phyloP scores from a whole-genome alignment of 2,797 vertebrate species.

The Rhynchonycteris naso region DNA sequence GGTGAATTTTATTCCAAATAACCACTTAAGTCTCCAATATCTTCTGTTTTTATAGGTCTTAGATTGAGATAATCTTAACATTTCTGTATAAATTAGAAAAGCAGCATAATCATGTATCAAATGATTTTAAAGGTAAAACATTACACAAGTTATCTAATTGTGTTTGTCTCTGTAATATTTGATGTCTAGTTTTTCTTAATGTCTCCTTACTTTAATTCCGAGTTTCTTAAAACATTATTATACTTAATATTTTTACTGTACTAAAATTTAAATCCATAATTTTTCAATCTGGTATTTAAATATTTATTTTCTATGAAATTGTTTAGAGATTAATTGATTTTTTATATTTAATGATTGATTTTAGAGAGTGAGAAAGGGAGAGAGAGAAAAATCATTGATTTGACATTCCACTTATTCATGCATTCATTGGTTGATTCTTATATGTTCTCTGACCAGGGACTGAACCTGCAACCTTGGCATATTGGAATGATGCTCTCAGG shows the following conservation, averaged over 20 bases:
- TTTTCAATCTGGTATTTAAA: too few species aligned
- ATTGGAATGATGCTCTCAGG: too few species aligned
- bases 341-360: too few species aligned
- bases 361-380: too few species aligned
- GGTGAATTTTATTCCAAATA: neutral
- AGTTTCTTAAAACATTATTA: neutral
- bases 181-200: neutral
- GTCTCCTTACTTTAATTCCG: rapidly evolving
- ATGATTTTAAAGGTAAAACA: neutral
- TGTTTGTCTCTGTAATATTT: neutral
- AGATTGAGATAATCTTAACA: neutral
- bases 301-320: neutral
- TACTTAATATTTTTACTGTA: neutral
- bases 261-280: neutral
- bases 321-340: neutral
- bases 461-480: too few species aligned
- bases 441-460: too few species aligned
- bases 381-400: too few species aligned
- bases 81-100: neutral
- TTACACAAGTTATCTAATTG: neutral
- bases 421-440: too few species aligned
- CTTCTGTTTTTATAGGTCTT: neutral
- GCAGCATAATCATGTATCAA: neutral
- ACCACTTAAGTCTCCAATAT: neutral
- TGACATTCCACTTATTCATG: too few species aligned